A percentile compares a stretch with the other conserved stretches of the same genome.
phyloP scores from a whole-genome alignment of 1,140 invertebrate species.

The Coenobita brevimanus region DNA sequence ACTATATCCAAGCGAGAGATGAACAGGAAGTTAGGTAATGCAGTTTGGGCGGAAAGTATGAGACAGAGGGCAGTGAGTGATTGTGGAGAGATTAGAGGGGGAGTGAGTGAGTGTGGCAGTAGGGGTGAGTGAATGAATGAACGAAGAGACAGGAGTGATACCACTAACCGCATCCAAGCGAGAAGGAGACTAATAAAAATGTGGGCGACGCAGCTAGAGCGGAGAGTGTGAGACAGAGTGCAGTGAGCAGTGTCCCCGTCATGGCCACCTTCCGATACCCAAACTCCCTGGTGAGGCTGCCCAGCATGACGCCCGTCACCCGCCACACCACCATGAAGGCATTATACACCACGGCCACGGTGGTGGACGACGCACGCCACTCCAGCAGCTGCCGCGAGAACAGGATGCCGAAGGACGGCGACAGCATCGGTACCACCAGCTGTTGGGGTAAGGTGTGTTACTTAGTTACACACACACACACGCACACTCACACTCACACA shows the following conservation, averaged over 20 bases:
- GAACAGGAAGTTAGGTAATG: too few species aligned
- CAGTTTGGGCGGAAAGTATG: too few species aligned
- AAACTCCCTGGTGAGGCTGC: slow-evolving; percentile 23
- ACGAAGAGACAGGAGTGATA: too few species aligned
- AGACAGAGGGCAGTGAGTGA: too few species aligned
- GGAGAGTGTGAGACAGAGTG: slow-evolving; percentile 22
- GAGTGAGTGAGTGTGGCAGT: too few species aligned
- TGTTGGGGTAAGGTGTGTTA: not conserved
- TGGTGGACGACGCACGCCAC: slow-evolving; percentile 30
- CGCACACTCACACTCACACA: too few species aligned
- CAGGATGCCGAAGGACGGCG: slow-evolving; percentile 44
- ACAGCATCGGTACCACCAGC: slow-evolving; percentile 48
- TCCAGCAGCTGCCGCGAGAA: slow-evolving; percentile 47
- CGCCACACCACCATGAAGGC: slow-evolving; percentile 42
- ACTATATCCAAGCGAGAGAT: too few species aligned
- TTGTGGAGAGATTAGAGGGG: too few species aligned
- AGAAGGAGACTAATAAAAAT: slow-evolving; percentile 26
- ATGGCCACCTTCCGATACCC: slow-evolving; percentile 38
- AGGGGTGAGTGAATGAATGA: too few species aligned
- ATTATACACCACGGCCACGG: slow-evolving; percentile 33
- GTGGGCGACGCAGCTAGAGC: slow-evolving; percentile 30
- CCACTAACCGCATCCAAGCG: slow-evolving; percentile 36
- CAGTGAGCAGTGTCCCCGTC: slow-evolving; percentile 33
- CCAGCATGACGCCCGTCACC: not conserved
- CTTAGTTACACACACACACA: too few species aligned